Evolutionary conservation across 30 jellyfish, hydroid and myxozoan genomes (phyloP), one percentile per base, ranked within the genome.

Genomic region (Cassiopea andromeda): DNA sequence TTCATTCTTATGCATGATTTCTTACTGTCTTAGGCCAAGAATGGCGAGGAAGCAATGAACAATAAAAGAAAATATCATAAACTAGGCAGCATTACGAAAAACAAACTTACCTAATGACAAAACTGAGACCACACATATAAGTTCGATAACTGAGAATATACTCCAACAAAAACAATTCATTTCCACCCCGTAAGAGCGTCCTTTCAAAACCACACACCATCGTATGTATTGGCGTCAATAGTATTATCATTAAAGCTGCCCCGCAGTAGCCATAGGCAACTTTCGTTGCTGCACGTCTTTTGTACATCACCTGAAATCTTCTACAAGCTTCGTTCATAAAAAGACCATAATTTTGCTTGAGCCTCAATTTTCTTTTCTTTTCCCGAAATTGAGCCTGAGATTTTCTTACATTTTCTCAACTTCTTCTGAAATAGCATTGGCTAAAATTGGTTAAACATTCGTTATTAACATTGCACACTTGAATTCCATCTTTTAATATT

Each of bases 141-240:
- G 72, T 57, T 77, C 86, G 86, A 77, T 47, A 60, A 47, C 48
- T 7, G 86, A 47, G 1, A 77, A 27, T 77, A 19, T 77, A 2
- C 1, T 77, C 19, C 48, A 48, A 27, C 54, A 19, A 77, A 19
- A 49, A 13, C 48, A 15, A 58, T 77, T 60, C 86, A 77, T 77
- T 46, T 48, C 57, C 13, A 70, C 15, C 46, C 10, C 54, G 38
- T 70, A 12, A 17, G 4, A 18, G 79, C 79, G 79, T 70, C 79
- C 54, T 70, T 70, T 70, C 54, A 17, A 70, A 70, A 19, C 15
- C 73, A 58, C 79, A 15, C 50, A 16, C 50, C 4, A 70, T 70
- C 79, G 49, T 70, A n/a, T 18, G 54, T 57, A 9, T 44, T 77
- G 86, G 86, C 86, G 86, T 77, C 86, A 60, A 77, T 43, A 44